Evolutionary conservation across 2,113 vertebrate genomes (phyloP).

Genomic region (Casuarius casuarius): DNA sequence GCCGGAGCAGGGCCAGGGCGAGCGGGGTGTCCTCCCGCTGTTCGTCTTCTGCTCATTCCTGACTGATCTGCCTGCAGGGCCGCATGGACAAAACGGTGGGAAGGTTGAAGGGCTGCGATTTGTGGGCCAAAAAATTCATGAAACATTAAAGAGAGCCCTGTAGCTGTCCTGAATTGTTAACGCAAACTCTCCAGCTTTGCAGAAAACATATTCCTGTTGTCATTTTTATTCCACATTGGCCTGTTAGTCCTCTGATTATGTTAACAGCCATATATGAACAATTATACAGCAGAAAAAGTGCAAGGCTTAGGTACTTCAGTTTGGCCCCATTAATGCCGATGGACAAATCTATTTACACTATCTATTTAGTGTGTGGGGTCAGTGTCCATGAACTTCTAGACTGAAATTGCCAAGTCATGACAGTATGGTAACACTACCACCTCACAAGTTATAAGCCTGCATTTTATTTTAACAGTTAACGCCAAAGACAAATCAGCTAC

Average conservation of each 20-base stretch:
- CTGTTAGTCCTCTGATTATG: not conserved
- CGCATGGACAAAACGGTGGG: not conserved
- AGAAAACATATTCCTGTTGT: not conserved
- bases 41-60: fast-evolving
- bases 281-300: not conserved
- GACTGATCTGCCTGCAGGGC: not conserved
- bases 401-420: not conserved
- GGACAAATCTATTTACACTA: slow-evolving; percentile 4
- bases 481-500: not conserved
- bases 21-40: not conserved
- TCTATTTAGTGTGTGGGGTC: not conserved
- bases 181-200: not conserved
- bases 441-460: not conserved
- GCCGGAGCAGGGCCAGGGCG: fast-evolving
- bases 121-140: not conserved
- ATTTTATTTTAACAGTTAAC: slow-evolving; percentile 17
- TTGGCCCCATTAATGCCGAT: not conserved
- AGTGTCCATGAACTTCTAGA: not conserved
- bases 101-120: not conserved
- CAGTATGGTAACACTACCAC: not conserved
- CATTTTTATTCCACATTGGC: not conserved
- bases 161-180: not conserved
- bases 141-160: not conserved
- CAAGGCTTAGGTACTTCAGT: not conserved
- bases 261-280: not conserved